Conservation (phyloP, 2,113 vertebrate genomes). For the Nannospalax galili region DNA sequence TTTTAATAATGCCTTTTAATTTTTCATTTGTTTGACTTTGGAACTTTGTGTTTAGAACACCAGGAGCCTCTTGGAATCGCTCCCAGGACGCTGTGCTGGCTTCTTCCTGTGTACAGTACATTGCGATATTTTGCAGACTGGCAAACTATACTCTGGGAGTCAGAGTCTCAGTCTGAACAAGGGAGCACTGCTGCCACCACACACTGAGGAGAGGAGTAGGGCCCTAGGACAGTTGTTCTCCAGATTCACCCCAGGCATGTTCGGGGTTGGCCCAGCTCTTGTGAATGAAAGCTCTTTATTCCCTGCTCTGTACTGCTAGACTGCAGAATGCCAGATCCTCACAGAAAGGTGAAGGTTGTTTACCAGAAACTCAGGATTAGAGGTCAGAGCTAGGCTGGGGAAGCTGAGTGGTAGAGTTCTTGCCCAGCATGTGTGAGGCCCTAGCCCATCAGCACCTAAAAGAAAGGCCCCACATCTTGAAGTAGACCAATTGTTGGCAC, state of each 20-base stretch:
- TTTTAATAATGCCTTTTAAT: constrained; percentile 4
- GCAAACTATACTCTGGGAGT: neutral
- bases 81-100: neutral
- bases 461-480: neutral
- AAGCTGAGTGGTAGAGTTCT: neutral
- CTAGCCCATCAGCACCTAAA: neutral
- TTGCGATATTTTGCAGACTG: neutral
- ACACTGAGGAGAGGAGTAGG: fast-evolving
- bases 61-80: neutral
- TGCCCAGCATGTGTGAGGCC: neutral
- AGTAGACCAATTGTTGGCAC: neutral
- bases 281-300: neutral
- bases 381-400: neutral
- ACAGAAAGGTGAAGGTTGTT: neutral
- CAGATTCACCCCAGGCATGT: neutral
- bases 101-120: neutral
- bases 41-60: neutral
- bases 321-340: neutral
- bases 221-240: neutral
- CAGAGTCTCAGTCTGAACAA: fast-evolving
- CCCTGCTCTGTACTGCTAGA: neutral
- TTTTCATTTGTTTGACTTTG: constrained; percentile 22
- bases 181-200: neutral
- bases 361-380: neutral
- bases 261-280: neutral